Base-by-base conservation (phyloP, 2,113 vertebrate species). In the Morone saxatilis region DNA sequence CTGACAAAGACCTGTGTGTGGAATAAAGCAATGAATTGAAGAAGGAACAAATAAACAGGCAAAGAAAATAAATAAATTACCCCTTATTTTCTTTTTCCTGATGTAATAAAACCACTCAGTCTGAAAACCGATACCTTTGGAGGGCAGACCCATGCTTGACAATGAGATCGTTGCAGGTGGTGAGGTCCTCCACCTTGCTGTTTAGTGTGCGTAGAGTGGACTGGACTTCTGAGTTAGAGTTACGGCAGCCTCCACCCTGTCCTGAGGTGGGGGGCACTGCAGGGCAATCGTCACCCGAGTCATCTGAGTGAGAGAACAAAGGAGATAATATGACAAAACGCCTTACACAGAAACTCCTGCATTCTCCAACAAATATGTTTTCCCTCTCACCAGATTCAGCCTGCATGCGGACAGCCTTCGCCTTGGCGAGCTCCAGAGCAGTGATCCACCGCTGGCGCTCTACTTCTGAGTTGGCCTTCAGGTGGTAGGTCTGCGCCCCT, bases 391-490 rank as follows among this genome's bases (percentile, higher is more conserved):
- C 98, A 8, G 98, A 99, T 59, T 99, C 97, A 0, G 96, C 96
- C 90, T 98, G 96, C 96, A 98, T 98, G 90, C 95, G 96, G 77
- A 98, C 97, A 0, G 98, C 98, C 85, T 98, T 99, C 43, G 98
- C 97, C 78, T 99, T 99, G 86, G 98, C 98, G 5, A 99, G 93
- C 66, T 99, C 98, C 12, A 99, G 92, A 16, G 98, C 98, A 0
- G 98, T 99, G 93, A 99, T 97, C 98, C 98, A 99, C 61, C 98
- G 96, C 79, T 99, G 98, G 22, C 98, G 94, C 88, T 99, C 98
- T 59, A 99, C 97, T 84, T 99, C 98, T 0, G 98, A 97, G 93
- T 96, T 99, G 57, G 98, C 98, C 89, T 99, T 99, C 76, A 99
- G 92, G 87, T 99, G 98, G 89, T 99, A 99, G 31, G 97, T 99